These are phyloP conservation scores for Parazoanthus darwini DNA, from an alignment of 92 coral and sea anemone species.

Conservation along the genomic window DNA sequence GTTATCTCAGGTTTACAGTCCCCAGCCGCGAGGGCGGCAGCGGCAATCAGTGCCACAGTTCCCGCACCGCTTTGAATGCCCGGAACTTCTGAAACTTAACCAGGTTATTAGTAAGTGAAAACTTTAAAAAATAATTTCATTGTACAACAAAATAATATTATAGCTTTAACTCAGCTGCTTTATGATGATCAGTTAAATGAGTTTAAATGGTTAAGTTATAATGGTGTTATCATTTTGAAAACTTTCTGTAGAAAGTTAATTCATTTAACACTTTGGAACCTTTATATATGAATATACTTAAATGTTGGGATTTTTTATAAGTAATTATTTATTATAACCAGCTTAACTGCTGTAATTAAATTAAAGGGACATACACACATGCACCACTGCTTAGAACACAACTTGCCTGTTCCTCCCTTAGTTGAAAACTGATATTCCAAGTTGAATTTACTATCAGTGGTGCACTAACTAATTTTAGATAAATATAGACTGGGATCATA, in stretches of 20 bases:
- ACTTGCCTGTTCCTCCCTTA: too few species aligned
- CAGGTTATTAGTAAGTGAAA: conserved; percentile 45
- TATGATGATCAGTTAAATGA: neutral
- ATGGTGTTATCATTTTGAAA: neutral
- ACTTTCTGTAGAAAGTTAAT: neutral
- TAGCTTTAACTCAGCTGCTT: conserved; percentile 6
- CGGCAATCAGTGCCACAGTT: conserved; percentile 98
- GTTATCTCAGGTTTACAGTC: conserved; percentile 87
- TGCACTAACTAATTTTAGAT: too few species aligned
- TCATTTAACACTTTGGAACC: neutral
- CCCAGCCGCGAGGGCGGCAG: conserved; percentile 92
- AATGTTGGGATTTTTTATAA: too few species aligned
- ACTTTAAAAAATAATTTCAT: conserved; percentile 31
- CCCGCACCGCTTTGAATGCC: conserved; percentile 99
- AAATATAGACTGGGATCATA: too few species aligned
- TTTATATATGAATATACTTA: neutral
- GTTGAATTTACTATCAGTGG: too few species aligned
- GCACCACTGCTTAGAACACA: too few species aligned
- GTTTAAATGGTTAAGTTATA: conserved; percentile 6
- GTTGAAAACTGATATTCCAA: too few species aligned
- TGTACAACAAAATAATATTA: conserved; percentile 2
- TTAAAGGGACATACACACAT: too few species aligned
- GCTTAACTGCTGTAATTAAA: too few species aligned
- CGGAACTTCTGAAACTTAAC: conserved; percentile 94
- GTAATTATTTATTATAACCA: too few species aligned